Base-by-base conservation (phyloP, 1,140 invertebrate species). In the Ceratosolen fusciceps region DNA sequence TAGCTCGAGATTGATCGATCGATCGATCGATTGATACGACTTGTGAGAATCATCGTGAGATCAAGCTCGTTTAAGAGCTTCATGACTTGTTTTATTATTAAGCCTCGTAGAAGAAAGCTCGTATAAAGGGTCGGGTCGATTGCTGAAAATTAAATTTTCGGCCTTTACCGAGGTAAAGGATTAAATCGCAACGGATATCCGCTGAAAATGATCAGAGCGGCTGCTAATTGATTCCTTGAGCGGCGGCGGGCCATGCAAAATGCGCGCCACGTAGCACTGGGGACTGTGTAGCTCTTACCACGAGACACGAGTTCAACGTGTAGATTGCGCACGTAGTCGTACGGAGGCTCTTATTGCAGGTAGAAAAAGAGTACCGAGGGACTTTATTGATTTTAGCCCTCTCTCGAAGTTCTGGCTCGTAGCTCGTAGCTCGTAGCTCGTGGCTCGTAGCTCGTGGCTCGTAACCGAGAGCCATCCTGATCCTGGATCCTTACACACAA, bases 341-440 rank as follows among this genome's bases (percentile, higher is more conserved):
- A 8, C 9, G 14, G 34, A 34, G 54, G 3, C 54, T 58, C 16
- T 4, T n/a, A n/a, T n/a, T 24, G 34, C 71, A 73, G 54, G 71
- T 58, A 73, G 37, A 43, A 58, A 74, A 74, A n/a, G n/a, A n/a
- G n/a, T n/a, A 65, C 43, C 58, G 39, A 49, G 58, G 49, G 26
- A 58, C 7, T 49, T 49, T 74, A 74, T 74, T 26, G 73, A 74
- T 74, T 74, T 65, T 26, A 47, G 58, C 58, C n/a, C 31, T 52
- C 8, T 2, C 0, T 21, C n/a, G n/a, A 12, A 54, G 52, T 54
- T 74, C 34, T 1, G 3, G 19, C 37, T 2, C n/a, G 37, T 7
- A 62, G 29, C 0, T 62, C n/a, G 24, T 29, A 58, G 31, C 3
- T 62, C 0, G 0, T 29, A 24, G 10, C 31, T 2, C n/a, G 37